A percentile compares a stretch with the other conserved stretches of the same genome.
phyloP scores from a whole-genome alignment of 2,797 vertebrate species.

The Furcifer pardalis region DNA sequence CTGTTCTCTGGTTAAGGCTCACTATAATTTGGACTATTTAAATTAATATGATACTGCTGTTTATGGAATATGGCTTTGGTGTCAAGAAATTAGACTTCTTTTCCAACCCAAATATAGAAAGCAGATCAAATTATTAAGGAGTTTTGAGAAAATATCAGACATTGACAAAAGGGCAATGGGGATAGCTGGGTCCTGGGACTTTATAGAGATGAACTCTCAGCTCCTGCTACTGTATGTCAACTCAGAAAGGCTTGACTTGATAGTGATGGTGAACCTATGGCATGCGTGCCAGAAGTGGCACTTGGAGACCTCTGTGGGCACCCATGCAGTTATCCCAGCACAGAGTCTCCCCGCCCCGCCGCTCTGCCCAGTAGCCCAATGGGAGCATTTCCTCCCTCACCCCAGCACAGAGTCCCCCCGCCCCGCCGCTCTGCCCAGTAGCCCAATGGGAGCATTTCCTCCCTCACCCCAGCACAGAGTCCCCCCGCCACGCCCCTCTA shows the following conservation, averaged over 20 bases:
- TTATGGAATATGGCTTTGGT: neutral
- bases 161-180: neutral
- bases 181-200: neutral
- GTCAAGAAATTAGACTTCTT: neutral
- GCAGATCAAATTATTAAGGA: neutral
- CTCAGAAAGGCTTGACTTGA: neutral
- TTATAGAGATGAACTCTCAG: neutral
- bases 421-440: no score
- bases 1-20: neutral
- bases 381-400: no score
- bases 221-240: neutral
- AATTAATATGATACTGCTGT: neutral
- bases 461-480: no score
- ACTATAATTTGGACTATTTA: neutral
- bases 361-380: no score
- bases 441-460: no score
- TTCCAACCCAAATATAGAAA: neutral
- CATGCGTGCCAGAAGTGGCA: no score
- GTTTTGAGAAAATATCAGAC: neutral
- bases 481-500: no score
- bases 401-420: no score
- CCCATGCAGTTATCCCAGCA: no score
- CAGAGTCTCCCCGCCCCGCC: no score
- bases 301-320: no score
- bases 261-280: no score